phyloP scores from a whole-genome alignment of 2,888 invertebrate species.

The Lepas anatifera region DNA sequence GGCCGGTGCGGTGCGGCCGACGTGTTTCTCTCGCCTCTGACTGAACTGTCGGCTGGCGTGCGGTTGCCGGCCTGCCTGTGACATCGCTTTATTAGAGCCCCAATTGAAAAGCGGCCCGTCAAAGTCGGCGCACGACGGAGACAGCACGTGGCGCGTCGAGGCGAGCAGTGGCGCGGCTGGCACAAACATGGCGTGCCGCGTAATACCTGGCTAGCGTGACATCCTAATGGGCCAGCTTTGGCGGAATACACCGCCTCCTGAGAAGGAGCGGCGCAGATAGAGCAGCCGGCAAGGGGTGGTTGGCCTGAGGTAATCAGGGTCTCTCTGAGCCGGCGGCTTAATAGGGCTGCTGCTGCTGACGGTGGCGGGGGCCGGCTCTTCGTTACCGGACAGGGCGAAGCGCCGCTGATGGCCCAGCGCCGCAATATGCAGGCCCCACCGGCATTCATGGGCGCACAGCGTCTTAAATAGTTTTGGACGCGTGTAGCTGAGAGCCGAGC shows the following conservation, averaged over 20 bases:
- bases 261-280: not conserved
- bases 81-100: conserved; percentile 8
- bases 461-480: too few species aligned
- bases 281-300: not conserved
- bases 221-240: not conserved
- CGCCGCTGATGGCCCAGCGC: not conserved
- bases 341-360: not conserved
- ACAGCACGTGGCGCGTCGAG: not conserved
- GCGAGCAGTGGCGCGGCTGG: too few species aligned
- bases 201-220: not conserved
- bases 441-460: too few species aligned
- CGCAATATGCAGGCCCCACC: too few species aligned
- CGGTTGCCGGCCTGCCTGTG: not conserved
- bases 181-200: not conserved
- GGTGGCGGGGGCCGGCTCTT: not conserved
- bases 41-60: not conserved
- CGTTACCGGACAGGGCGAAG: not conserved
- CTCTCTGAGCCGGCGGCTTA: not conserved
- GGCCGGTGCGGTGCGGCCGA: too few species aligned
- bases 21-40: not conserved
- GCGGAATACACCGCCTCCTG: not conserved
- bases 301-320: not conserved
- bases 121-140: not conserved
- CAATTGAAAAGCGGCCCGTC: not conserved
- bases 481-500: too few species aligned